These are phyloP conservation scores for Aleiodes sp. DNA, from an alignment of 1,140 invertebrate genomes.

Conservation along the genomic window DNA sequence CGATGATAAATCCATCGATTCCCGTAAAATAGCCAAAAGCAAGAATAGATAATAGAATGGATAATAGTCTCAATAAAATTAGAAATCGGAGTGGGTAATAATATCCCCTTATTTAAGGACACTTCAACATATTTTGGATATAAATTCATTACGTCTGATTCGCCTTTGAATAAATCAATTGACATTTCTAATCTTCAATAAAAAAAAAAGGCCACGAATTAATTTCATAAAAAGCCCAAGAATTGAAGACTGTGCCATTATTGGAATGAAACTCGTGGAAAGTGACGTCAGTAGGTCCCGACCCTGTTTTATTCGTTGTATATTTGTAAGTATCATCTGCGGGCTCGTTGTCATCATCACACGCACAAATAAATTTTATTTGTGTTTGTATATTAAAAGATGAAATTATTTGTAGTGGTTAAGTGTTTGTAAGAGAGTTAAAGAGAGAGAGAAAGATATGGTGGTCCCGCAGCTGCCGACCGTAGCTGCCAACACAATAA, in stretches of 20 bases:
- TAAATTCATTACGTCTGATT: too few relatives aligned
- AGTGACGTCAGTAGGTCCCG: slow-evolving; percentile 57
- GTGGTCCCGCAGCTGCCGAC: slow-evolving; percentile 62
- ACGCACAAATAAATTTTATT: too few relatives aligned
- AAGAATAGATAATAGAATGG: too few relatives aligned
- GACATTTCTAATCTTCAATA: too few relatives aligned
- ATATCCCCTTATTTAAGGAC: too few relatives aligned
- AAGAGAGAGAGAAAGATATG: slow-evolving; percentile 24
- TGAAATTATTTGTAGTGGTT: slow-evolving; percentile 21
- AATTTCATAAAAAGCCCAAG: slow-evolving; percentile 2
- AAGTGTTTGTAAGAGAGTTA: slow-evolving; percentile 23
- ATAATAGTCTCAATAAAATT: too few relatives aligned
- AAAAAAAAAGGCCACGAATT: too few relatives aligned
- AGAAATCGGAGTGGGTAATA: too few relatives aligned
- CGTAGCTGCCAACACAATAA: slow-evolving; percentile 65
- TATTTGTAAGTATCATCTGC: slow-evolving; percentile 46
- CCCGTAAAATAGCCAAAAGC: too few relatives aligned
- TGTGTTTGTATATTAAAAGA: neutral
- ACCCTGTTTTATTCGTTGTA: slow-evolving; percentile 39
- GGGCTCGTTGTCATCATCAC: slow-evolving; percentile 41
- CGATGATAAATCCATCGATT: too few relatives aligned
- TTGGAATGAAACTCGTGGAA: slow-evolving; percentile 17
- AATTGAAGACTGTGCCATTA: neutral
- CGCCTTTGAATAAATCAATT: too few relatives aligned
- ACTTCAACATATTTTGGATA: too few relatives aligned